Base-by-base conservation (phyloP, 2,797 vertebrate species). In the Chaenodraco wilsoni region DNA sequence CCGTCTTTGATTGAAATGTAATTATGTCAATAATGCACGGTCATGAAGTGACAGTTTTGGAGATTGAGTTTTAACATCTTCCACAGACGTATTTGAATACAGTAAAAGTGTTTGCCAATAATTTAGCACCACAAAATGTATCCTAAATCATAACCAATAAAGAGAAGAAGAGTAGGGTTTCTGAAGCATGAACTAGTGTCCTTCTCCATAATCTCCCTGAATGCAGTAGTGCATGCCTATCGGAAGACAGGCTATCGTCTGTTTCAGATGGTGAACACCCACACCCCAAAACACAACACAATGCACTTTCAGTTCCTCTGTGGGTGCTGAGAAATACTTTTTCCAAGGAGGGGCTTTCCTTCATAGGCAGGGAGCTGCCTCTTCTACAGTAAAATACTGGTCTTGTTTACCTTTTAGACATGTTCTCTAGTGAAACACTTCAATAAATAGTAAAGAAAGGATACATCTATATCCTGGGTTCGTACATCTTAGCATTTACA, bases 311-410 rank as follows among this genome's bases (percentile, higher is more conserved):
- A 90, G 88, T 90, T 89, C 84, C 83, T 84, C 74, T 9, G 57
- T 68, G 69, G 74, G 61, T 48, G 72, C 71, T 13, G 69, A 76
- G 83, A 84, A 78, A 72, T 65, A 23, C 4, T 80, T 90, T 90
- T 93, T 89, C 90, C 86, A 87, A 81, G 83, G 81, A 85, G 85
- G 83, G 73, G 71, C 83, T 79, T 84, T 69, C 81, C 78, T 80
- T 17, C 64, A 43, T 56, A 81, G 49, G 37, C 69, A 33, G 27
- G 1, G 60, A 68, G 74, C 60, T 56, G 69, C 19, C 50, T 50
- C 48, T 54, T 61, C 23, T n/a, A 61, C 64, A 61, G 76, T 59
- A 62, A 12, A 51, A 54, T 12, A 54, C 46, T 51, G 41, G 4
- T 52, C 31, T 3, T 19, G 33, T 58, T 59, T 19, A 19, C 51